Evolutionary conservation across 2,113 vertebrate genomes (phyloP).

Genomic region (Empidonax alnorum): DNA sequence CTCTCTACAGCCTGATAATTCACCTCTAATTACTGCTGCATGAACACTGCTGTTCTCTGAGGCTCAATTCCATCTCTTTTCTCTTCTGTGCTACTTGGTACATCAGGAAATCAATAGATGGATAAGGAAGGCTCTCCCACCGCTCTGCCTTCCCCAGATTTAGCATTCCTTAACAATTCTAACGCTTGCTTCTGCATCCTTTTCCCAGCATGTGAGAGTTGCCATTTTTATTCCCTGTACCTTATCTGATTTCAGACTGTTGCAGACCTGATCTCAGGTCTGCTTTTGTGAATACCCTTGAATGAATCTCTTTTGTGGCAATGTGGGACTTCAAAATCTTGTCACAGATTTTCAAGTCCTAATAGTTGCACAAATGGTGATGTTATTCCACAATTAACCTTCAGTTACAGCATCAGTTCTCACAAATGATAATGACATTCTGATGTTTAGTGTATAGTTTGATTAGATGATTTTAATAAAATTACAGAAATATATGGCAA

Average conservation of each 20-base stretch:
- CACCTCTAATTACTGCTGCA: constrained; percentile 35
- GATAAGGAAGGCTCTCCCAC: not conserved
- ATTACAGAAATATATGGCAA: not conserved
- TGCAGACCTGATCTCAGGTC: not conserved
- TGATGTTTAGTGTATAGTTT: not conserved
- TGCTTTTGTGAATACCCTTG: not conserved
- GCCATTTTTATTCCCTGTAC: not conserved
- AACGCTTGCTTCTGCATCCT: not conserved
- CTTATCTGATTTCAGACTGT: not conserved
- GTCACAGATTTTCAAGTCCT: not conserved
- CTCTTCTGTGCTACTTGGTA: not conserved
- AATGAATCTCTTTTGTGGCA: not conserved
- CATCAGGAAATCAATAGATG: constrained; percentile 38
- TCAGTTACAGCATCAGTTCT: not conserved
- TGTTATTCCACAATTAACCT: not conserved
- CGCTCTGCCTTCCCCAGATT: not conserved
- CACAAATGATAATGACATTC: not conserved
- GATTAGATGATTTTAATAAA: not conserved
- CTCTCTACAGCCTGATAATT: constrained; percentile 26
- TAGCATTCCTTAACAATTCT: not conserved
- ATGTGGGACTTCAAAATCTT: not conserved
- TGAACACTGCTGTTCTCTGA: not conserved
- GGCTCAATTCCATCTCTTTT: not conserved
- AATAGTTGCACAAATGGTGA: not conserved
- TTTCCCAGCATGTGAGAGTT: not conserved